A percentile compares a stretch with the other conserved stretches of the same genome.
These are phyloP conservation scores for Epizoanthus ramosus DNA, from an alignment of 92 coral and sea anemone genomes.

Conservation along the genomic window DNA sequence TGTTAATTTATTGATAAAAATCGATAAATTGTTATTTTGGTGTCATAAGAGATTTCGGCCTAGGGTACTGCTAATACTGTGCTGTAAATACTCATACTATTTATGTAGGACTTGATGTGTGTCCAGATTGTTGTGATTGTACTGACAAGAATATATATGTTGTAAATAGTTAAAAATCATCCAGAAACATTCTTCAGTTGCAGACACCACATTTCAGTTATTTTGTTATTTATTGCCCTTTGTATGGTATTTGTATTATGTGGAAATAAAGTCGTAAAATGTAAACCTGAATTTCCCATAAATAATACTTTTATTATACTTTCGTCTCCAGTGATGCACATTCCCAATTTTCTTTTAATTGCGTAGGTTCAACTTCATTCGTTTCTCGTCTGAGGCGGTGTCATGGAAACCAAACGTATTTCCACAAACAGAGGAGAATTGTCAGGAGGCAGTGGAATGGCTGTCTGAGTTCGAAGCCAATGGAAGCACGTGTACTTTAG, in stretches of 20 bases:
- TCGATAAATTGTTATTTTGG: neutral
- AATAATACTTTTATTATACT: too few species aligned
- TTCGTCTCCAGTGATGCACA: too few species aligned
- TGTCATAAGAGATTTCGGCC: neutral
- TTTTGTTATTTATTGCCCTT: too few species aligned
- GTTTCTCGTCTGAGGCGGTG: slow-evolving; percentile 86
- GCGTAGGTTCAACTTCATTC: slow-evolving; percentile 83
- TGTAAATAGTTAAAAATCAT: too few species aligned
- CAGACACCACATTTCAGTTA: too few species aligned
- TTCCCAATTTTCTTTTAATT: neutral
- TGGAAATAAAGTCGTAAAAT: too few species aligned
- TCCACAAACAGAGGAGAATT: slow-evolving; percentile 75
- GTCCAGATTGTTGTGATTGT: slow-evolving; percentile 12
- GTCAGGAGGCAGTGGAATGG: slow-evolving; percentile 98
- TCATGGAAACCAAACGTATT: slow-evolving; percentile 80
- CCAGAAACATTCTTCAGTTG: too few species aligned
- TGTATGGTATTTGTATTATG: too few species aligned
- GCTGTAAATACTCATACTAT: neutral
- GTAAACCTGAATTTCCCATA: too few species aligned
- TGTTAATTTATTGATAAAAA: too few species aligned
- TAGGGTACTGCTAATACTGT: neutral
- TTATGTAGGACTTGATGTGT: neutral
- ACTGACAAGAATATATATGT: neutral
- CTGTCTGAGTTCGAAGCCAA: slow-evolving; percentile 82
- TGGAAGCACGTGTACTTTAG: slow-evolving; percentile 87